A percentile compares a stretch with the other conserved stretches of the same genome.
These are phyloP conservation scores for Coluber constrictor DNA, from an alignment of 2,797 vertebrate genomes.

Conservation along the genomic window DNA sequence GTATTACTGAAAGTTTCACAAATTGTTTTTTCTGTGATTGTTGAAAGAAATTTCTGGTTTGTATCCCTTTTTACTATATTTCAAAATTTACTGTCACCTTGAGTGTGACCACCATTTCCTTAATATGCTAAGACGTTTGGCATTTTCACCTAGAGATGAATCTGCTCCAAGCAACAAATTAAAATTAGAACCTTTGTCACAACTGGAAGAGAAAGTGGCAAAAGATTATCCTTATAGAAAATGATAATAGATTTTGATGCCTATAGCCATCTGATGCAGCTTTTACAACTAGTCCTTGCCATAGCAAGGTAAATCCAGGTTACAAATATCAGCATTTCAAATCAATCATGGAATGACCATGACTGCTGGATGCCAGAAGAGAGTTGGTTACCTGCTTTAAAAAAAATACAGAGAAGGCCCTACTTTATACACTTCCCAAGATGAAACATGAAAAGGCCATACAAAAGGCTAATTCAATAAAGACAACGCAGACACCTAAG, in stretches of 20 bases:
- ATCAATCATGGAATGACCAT: not conserved
- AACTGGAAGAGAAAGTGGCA: not conserved
- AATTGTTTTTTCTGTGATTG: not conserved
- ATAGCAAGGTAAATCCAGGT: not conserved
- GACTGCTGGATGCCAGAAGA: not conserved
- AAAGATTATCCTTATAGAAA: not conserved
- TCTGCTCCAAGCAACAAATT: not conserved
- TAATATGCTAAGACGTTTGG: not conserved
- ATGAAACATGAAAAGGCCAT: not conserved
- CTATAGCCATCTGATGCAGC: not conserved
- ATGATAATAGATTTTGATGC: not conserved
- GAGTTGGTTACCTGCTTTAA: not conserved
- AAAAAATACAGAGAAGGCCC: not conserved
- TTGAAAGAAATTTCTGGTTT: not conserved
- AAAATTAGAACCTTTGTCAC: not conserved
- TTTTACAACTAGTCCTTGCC: not conserved
- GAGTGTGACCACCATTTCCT: not conserved
- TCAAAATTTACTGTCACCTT: not conserved
- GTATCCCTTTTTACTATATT: not conserved
- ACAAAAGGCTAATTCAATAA: not conserved
- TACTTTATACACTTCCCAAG: not conserved
- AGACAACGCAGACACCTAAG: not conserved
- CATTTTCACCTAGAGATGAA: not conserved
- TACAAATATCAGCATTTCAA: not conserved
- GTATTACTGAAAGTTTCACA: not conserved